Conservation (phyloP, 2,797 vertebrate genomes). For the Alcedo atthis region DNA sequence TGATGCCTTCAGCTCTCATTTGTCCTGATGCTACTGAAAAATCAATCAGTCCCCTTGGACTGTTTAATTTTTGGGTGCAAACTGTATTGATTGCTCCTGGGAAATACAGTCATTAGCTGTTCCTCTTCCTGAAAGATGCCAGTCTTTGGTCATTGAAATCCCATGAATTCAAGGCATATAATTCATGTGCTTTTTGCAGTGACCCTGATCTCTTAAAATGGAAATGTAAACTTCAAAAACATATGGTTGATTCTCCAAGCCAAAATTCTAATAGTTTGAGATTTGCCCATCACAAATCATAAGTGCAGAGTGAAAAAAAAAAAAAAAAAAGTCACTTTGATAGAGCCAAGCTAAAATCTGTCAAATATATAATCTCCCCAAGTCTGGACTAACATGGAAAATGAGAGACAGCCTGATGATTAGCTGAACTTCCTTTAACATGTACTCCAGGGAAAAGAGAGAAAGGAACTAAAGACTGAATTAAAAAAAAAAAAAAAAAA, state of each 20-base stretch:
- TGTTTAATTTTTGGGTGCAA: not conserved
- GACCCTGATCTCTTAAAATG: not conserved
- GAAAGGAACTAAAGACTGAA: not conserved
- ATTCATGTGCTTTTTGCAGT: not conserved
- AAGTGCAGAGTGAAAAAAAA: not conserved
- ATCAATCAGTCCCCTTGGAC: not conserved
- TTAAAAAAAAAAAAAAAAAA: fast-evolving
- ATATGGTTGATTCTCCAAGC: not conserved
- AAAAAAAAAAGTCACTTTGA: not conserved
- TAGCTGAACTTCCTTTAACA: not conserved
- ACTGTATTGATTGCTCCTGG: not conserved
- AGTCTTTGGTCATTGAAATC: not conserved
- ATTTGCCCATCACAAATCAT: not conserved
- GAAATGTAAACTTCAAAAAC: not conserved
- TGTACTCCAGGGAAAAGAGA: not conserved
- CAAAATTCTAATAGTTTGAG: not conserved
- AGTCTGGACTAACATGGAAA: not conserved
- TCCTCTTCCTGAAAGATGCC: not conserved
- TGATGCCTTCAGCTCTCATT: not conserved
- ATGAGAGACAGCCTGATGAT: not conserved
- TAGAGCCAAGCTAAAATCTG: not conserved
- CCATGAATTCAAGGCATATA: not conserved
- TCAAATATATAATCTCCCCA: not conserved
- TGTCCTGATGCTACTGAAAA: not conserved
- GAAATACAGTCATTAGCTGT: not conserved